These are phyloP conservation scores for Coccyzus lansbergi DNA, from an alignment of 2,797 vertebrate genomes.

Conservation along the genomic window DNA sequence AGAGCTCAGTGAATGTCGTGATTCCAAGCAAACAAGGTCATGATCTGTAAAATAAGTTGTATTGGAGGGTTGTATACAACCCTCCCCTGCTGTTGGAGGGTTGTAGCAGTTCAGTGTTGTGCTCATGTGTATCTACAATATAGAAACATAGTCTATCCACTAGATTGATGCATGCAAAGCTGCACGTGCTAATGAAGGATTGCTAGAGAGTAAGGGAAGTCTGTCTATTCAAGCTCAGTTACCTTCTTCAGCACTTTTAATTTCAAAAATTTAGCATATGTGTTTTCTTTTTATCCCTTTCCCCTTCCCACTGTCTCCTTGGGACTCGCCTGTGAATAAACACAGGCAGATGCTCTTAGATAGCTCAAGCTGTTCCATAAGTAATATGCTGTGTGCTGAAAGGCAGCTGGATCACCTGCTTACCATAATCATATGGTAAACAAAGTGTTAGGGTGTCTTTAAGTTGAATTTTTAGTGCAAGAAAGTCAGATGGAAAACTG, in stretches of 20 bases:
- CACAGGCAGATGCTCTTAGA: not conserved
- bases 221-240: not conserved
- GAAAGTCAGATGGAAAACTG: not conserved
- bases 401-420: not conserved
- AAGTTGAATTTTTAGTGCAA: not conserved
- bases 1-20: not conserved
- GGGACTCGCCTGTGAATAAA: not conserved
- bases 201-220: not conserved
- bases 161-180: not conserved
- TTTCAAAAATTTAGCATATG: not conserved
- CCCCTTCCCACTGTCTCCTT: not conserved
- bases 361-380: not conserved
- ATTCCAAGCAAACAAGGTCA: not conserved
- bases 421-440: not conserved
- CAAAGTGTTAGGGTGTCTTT: not conserved
- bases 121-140: accelerated
- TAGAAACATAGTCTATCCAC: not conserved
- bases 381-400: not conserved
- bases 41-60: not conserved
- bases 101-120: not conserved
- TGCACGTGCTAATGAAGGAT: not conserved
- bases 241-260: not conserved
- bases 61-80: too few species aligned
- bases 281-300: not conserved
- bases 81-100: not conserved